Percentiles rank a stretch among this genome's conserved stretches.
These are phyloP conservation scores for Trichonephila inaurata DNA, from an alignment of 1,140 invertebrate species.

Conservation along the genomic window DNA sequence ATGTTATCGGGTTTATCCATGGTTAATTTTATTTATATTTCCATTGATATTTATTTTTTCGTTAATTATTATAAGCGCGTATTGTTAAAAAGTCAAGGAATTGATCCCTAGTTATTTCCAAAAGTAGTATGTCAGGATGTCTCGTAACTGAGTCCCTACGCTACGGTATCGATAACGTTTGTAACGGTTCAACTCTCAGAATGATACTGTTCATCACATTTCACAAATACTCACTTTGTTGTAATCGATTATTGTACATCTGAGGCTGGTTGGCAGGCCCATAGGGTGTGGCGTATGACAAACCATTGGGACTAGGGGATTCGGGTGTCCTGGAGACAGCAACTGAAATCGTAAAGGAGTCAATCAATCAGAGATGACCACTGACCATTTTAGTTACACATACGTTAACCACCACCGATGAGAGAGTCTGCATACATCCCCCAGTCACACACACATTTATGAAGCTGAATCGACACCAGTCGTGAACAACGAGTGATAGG, in stretches of 20 bases:
- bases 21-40: too few relatives aligned
- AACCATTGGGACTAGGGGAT: conserved; percentile 82
- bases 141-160: too few relatives aligned
- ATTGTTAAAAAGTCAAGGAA: too few relatives aligned
- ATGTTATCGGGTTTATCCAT: too few relatives aligned
- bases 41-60: too few relatives aligned
- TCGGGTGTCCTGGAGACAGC: conserved; percentile 83
- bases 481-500: neutral
- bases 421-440: neutral
- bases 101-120: too few relatives aligned
- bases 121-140: too few relatives aligned
- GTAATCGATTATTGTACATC: conserved; percentile 64
- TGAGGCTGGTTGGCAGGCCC: conserved; percentile 27
- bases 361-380: conserved; percentile 23
- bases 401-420: neutral
- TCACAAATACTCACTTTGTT: conserved; percentile 59
- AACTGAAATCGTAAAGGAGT: conserved; percentile 69
- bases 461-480: neutral
- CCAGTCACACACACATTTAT: too few relatives aligned
- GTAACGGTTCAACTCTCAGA: too few relatives aligned
- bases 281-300: conserved; percentile 58
- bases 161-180: too few relatives aligned
- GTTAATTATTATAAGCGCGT: too few relatives aligned
- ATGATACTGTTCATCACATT: neutral
- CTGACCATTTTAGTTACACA: neutral